Evolutionary conservation across 2,888 invertebrate genomes (phyloP), one percentile per base, ranked within the genome.

Genomic region (Masnerella sp.): DNA sequence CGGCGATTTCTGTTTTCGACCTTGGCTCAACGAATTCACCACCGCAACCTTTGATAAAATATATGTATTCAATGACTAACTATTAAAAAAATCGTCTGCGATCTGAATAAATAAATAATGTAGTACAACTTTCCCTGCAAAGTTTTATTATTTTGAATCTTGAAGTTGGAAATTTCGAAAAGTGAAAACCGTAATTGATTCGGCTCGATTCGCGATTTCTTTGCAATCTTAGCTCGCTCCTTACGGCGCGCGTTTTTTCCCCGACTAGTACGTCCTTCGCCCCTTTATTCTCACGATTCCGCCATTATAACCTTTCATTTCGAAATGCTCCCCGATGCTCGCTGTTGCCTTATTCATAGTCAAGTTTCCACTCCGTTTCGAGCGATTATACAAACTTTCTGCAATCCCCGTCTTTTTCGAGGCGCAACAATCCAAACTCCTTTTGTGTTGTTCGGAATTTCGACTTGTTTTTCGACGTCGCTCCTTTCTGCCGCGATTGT

Each of bases 291-390:
- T 56, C 52, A 40, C 49, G 18, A 42, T 43, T 67, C 65, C 54
- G 51, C 65, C 51, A 72, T 72, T 72, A 58, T 67, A 72, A 72
- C 72, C 72, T 72, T 72, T 72, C 65, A 72, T 72, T 72, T 67
- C 52, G 20, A 45, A 65, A 65, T 49, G 68, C 65, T 61, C 59
- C 64, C 51, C 52, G 40, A 67, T 67, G 56, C 61, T 59, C n/a
- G 43, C 52, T 56, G 65, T 32, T 59, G 59, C 59, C 45, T 72
- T 59, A 72, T 68, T 64, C 64, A 68, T 49, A 59, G 64, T 68
- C 68, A 61, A 54, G 69, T 61, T 59, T 69, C 59, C 56, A 72
- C 62, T 71, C 54, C 58, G 52, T 70, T 58, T 67, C 61, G 45
- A 54, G 54, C 73, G 70, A 71, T 67, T 56, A 65, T 54, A 65